Conservation (phyloP, 1,140 invertebrate species). For the Sinella curviseta region DNA sequence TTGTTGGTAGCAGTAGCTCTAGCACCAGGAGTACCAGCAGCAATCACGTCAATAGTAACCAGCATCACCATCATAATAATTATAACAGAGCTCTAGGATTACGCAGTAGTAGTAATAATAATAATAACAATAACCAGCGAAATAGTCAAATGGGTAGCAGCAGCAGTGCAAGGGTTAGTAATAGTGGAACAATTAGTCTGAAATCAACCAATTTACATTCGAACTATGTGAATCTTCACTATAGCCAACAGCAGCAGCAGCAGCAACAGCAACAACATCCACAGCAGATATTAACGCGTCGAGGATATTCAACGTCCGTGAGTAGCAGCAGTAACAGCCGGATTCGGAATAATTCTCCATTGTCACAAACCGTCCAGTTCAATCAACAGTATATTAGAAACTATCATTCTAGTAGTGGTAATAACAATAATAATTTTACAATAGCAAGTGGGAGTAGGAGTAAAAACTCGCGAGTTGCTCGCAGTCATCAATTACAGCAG, state of each 20-base stretch:
- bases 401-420: slow-evolving; percentile 14
- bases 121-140: slow-evolving; percentile 30
- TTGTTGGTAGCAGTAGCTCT: neutral
- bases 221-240: slow-evolving; percentile 21
- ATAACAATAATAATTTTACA: slow-evolving; percentile 31
- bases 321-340: slow-evolving; percentile 23
- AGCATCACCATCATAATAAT: neutral
- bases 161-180: slow-evolving; percentile 21
- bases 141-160: slow-evolving; percentile 26
- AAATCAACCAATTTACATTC: slow-evolving; percentile 35
- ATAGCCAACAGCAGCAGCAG: slow-evolving; percentile 28
- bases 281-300: slow-evolving; percentile 11
- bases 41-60: neutral
- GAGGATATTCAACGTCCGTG: slow-evolving; percentile 12
- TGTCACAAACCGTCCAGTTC: slow-evolving; percentile 20
- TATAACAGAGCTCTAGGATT: slow-evolving; percentile 20
- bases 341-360: slow-evolving; percentile 28
- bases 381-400: slow-evolving; percentile 27
- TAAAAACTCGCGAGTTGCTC: slow-evolving; percentile 2
- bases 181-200: slow-evolving; percentile 24
- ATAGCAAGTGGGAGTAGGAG: neutral
- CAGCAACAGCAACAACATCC: neutral
- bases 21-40: neutral
- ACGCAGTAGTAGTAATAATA: slow-evolving; percentile 33
- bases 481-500: neutral